Conservation (phyloP, 2,888 invertebrate species). For the Torymus texanus region DNA sequence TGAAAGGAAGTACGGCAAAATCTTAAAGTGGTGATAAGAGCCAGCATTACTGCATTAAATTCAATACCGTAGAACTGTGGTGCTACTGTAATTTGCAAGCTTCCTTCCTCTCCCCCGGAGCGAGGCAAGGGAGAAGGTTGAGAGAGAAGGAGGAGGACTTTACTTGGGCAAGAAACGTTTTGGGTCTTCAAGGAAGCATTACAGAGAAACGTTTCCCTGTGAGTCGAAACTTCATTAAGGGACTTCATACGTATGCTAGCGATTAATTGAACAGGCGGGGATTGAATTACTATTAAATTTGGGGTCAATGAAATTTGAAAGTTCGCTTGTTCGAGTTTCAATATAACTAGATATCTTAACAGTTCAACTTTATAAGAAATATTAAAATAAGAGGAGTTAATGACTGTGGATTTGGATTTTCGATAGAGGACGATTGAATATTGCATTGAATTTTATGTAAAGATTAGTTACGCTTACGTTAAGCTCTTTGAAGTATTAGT, state of each 20-base stretch:
- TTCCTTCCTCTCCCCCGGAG: not conserved
- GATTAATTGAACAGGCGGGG: slow-evolving; percentile 12
- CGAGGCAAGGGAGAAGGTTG: not conserved
- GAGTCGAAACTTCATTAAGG: slow-evolving; percentile 36
- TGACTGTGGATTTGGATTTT: no score
- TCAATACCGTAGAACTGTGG: slow-evolving; percentile 22
- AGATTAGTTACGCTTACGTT: no score
- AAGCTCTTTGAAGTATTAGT: no score
- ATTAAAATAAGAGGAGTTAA: no score
- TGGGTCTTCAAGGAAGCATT: slow-evolving; percentile 40
- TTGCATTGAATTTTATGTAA: no score
- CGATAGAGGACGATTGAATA: no score
- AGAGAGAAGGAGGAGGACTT: not conserved
- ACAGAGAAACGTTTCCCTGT: slow-evolving; percentile 17
- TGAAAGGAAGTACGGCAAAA: not conserved
- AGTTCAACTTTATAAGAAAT: no score
- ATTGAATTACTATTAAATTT: slow-evolving; percentile 7
- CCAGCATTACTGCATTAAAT: slow-evolving; percentile 23
- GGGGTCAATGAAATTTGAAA: not conserved
- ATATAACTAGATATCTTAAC: no score
- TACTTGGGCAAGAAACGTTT: slow-evolving; percentile 23
- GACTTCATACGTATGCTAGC: not conserved
- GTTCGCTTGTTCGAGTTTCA: not conserved
- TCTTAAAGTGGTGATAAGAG: slow-evolving; percentile 12
- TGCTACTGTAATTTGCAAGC: slow-evolving; percentile 32